Percentiles rank a stretch among this genome's conserved stretches.
phyloP scores from a whole-genome alignment of 2,888 invertebrate species.

The Octonoba sinensis region DNA sequence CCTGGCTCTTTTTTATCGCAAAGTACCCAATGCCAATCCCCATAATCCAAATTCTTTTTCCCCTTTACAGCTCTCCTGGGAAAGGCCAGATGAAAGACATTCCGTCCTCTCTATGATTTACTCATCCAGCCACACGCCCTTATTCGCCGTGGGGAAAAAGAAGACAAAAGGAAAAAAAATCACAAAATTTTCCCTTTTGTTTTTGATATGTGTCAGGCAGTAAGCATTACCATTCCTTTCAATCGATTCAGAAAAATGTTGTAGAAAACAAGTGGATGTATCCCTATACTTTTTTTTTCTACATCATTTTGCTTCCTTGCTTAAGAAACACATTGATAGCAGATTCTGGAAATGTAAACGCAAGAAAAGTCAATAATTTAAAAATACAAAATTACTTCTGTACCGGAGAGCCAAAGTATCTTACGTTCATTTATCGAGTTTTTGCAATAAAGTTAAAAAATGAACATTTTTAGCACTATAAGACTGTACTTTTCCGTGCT shows the following conservation, averaged over 20 bases:
- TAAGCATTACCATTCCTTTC: constrained; percentile 32
- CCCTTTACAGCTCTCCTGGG: constrained; percentile 34
- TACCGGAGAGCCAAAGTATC: too few species aligned
- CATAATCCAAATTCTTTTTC: constrained; percentile 10
- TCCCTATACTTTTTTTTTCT: too few species aligned
- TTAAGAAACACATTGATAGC: too few species aligned
- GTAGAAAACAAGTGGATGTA: too few species aligned
- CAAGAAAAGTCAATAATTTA: too few species aligned
- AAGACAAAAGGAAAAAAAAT: constrained; percentile 23
- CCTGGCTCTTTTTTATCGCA: constrained; percentile 11
- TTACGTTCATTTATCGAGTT: too few species aligned
- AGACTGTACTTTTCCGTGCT: too few species aligned
- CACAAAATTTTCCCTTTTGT: constrained; percentile 31
- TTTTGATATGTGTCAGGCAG: constrained; percentile 47
- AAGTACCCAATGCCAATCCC: constrained; percentile 1
- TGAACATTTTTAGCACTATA: too few species aligned
- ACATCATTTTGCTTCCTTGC: too few species aligned
- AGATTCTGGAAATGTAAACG: too few species aligned
- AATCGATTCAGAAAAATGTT: constrained; percentile 38
- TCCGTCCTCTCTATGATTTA: constrained; percentile 58
- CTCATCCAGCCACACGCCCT: constrained; percentile 29
- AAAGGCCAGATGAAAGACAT: constrained; percentile 61
- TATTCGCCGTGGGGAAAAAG: neutral
- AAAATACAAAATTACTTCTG: too few species aligned
- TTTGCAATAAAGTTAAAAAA: too few species aligned